Base-by-base conservation (phyloP, 2,113 vertebrate species). In the Archilochus colubris region DNA sequence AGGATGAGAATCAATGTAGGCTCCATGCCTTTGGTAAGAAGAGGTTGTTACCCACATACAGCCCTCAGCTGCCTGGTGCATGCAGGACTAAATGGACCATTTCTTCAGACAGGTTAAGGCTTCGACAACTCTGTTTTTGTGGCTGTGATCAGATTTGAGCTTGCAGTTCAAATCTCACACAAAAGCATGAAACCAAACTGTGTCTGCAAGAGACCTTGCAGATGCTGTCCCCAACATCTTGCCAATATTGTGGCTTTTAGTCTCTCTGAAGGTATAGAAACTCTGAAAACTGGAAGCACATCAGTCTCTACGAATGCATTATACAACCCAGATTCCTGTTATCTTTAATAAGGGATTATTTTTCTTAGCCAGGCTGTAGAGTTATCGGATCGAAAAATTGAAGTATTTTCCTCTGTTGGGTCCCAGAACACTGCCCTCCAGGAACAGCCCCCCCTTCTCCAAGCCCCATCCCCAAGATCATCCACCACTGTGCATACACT, bases 271-370 rank as follows among this genome's bases (percentile, higher is more conserved):
- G 68, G 72, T 64, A 55, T 1, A 86, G 64, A 80, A 91, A 74
- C 48, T 62, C 79, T 72, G 64, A 88, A 90, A 89, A 67, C 50
- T 88, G 73, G 57, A 86, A 86, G 68, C 61, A 77, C 73, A 86
- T 83, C 76, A 83, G 10, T 83, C 89, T 89, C 66, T 66, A 7
- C 76, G 74, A 86, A 89, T 78, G 55, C 55, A 43, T 89, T 90
- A 82, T 61, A 50, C 43, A 31, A 57, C 40, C 69, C 69, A 82
- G 66, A 86, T 86, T 91, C 90, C 92, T 95, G 93, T 81, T 91
- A 51, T 86, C 94, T 93, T 94, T 95, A 94, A 88, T 84, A 82
- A 88, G 61, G 50, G 88, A 82, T 96, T 97, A 82, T 94, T 95
- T 95, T 94, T 88, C 61, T 94, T 93, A 95, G 90, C 62, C 74